These are phyloP conservation scores for Cherax quadricarinatus DNA, from an alignment of 1,140 invertebrate species.

Conservation along the genomic window DNA sequence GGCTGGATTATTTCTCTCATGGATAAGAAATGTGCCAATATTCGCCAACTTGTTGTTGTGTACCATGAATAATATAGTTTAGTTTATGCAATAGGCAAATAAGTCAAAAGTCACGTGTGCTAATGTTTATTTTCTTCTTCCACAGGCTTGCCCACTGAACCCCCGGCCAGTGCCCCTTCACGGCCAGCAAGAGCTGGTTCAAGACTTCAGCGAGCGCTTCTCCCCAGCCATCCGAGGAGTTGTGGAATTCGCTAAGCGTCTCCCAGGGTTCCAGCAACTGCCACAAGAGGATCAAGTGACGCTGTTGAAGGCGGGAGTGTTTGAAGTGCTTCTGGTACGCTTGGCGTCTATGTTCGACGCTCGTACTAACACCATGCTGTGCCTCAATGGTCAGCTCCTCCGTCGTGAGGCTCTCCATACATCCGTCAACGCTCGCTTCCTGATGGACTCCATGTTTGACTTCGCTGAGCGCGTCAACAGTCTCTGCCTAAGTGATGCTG, in stretches of 20 bases:
- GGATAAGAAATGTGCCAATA: too few relatives aligned
- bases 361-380: conserved; percentile 83
- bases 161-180: conserved; percentile 88
- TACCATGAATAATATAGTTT: too few relatives aligned
- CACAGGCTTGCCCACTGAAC: conserved; percentile 95
- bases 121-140: conserved; percentile 39
- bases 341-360: conserved; percentile 94
- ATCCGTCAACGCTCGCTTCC: conserved; percentile 90
- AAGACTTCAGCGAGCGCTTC: conserved; percentile 90
- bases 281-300: conserved; percentile 98
- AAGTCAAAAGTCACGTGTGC: background rate
- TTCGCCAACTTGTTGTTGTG: too few relatives aligned
- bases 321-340: conserved; percentile 94
- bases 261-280: conserved; percentile 95
- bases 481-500: conserved; percentile 91
- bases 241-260: conserved; percentile 97
- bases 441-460: conserved; percentile 98
- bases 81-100: too few relatives aligned
- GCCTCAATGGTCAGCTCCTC: conserved; percentile 93
- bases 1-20: too few relatives aligned
- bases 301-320: conserved; percentile 95
- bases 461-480: conserved; percentile 96
- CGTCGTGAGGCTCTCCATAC: conserved; percentile 90
- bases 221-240: conserved; percentile 97
- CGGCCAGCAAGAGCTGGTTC: conserved; percentile 81